A percentile compares a stretch with the other conserved stretches of the same genome.
Conservation (phyloP, 2,113 vertebrate genomes). For the Zapus hudsonius region DNA sequence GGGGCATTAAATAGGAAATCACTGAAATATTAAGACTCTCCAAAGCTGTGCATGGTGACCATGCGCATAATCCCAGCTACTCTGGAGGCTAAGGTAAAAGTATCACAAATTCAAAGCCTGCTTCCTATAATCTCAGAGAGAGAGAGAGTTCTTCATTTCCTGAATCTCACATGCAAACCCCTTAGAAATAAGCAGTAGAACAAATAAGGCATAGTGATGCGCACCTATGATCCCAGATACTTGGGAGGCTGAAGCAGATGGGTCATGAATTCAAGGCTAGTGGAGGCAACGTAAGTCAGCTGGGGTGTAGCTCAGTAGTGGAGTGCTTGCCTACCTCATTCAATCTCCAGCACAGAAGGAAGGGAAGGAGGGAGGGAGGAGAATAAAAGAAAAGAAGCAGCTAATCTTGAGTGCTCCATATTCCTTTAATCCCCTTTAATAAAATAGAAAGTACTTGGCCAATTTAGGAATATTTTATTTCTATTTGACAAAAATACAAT, state of each 20-base stretch:
- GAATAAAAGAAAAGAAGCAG: background rate
- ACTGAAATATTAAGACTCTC: slow-evolving; percentile 17
- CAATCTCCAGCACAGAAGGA: background rate
- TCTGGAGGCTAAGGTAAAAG: background rate
- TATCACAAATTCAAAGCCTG: background rate
- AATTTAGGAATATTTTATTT: slow-evolving; percentile 33
- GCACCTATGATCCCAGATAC: background rate
- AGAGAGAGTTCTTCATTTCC: slow-evolving; percentile 15
- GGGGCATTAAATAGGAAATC: slow-evolving; percentile 17
- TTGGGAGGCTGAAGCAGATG: background rate
- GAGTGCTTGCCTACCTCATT: background rate
- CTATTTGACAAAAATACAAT: slow-evolving; percentile 52
- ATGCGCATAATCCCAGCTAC: background rate
- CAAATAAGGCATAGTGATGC: background rate
- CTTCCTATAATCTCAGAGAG: background rate
- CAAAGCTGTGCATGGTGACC: background rate
- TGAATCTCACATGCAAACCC: slow-evolving; percentile 46
- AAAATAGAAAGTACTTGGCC: slow-evolving; percentile 27
- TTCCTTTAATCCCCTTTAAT: background rate
- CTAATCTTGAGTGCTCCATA: slow-evolving; percentile 10
- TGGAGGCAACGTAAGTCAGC: background rate
- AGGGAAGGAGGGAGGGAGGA: too few relatives aligned
- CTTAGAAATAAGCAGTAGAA: slow-evolving; percentile 38
- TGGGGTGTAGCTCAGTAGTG: background rate
- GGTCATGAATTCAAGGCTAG: background rate